These are phyloP conservation scores for Lamprologus speciosus DNA, from an alignment of 2,113 vertebrate genomes.

Conservation along the genomic window DNA sequence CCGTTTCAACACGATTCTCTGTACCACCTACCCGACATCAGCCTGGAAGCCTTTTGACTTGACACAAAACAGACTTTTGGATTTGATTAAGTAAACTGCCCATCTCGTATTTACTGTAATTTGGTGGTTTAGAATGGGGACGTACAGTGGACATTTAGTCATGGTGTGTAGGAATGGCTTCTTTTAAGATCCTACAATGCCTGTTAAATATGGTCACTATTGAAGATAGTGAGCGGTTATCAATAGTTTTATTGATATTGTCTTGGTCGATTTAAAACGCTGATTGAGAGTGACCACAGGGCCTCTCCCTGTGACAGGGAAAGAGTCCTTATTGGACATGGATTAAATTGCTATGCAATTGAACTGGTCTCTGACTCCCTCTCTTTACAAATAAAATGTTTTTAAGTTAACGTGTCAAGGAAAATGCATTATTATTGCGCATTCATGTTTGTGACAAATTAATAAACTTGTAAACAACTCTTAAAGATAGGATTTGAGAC, in stretches of 20 bases:
- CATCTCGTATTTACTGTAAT: conserved; percentile 67
- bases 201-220: conserved; percentile 68
- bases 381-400: conserved; percentile 69
- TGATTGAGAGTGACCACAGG: conserved; percentile 70
- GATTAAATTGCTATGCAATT: conserved; percentile 82
- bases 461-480: conserved; percentile 62
- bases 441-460: conserved; percentile 62
- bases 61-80: conserved; percentile 58
- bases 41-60: conserved; percentile 60
- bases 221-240: conserved; percentile 67
- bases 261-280: conserved; percentile 62
- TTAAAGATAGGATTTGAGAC: conserved; percentile 41
- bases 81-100: conserved; percentile 57
- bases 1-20: conserved; percentile 56
- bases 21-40: conserved; percentile 60
- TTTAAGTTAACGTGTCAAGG: conserved; percentile 64
- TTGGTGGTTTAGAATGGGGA: conserved; percentile 58
- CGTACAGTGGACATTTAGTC: conserved; percentile 60
- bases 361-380: conserved; percentile 75
- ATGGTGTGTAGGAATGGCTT: conserved; percentile 62
- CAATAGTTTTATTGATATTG: conserved; percentile 73
- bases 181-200: conserved; percentile 63
- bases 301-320: conserved; percentile 72
- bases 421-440: conserved; percentile 58
- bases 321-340: conserved; percentile 72